phyloP scores from a whole-genome alignment of 2,797 vertebrate genomes.

The Miichthys miiuy region DNA sequence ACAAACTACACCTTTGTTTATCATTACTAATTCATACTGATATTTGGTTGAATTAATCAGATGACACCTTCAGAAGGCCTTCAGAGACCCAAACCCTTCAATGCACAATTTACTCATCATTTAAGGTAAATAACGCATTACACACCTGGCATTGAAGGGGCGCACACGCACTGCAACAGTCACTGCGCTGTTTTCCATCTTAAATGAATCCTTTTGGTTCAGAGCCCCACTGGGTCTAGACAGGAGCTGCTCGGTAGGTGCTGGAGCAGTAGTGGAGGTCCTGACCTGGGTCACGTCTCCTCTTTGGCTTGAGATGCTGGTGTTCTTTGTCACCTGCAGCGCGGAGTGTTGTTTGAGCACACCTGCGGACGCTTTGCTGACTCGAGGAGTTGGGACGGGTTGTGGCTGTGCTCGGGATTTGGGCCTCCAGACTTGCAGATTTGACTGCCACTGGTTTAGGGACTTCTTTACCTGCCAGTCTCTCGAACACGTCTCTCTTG shows the following conservation, averaged over 20 bases:
- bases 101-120: not conserved
- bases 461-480: slow-evolving; percentile 69
- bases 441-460: slow-evolving; percentile 65
- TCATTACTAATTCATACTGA: not conserved
- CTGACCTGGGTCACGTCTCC: slow-evolving; percentile 45
- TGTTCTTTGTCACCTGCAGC: slow-evolving; percentile 50
- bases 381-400: slow-evolving; percentile 50
- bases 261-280: slow-evolving; percentile 25
- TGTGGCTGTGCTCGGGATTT: slow-evolving; percentile 60
- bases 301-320: slow-evolving; percentile 36
- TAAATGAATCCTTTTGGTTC: slow-evolving; percentile 70
- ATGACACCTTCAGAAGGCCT: not conserved
- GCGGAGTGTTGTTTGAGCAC: slow-evolving; percentile 37
- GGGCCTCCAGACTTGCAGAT: slow-evolving; percentile 69
- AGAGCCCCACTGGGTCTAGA: slow-evolving; percentile 41
- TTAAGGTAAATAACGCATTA: not conserved
- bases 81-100: not conserved
- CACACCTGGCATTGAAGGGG: slow-evolving; percentile 92
- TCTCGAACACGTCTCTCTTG: slow-evolving; percentile 78
- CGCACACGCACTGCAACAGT: slow-evolving; percentile 93
- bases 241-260: slow-evolving; percentile 42
- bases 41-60: not conserved
- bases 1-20: no score
- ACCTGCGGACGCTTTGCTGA: slow-evolving; percentile 34
- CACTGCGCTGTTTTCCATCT: slow-evolving; percentile 92